Percentiles rank a stretch among this genome's conserved stretches.
Evolutionary conservation across 2,888 invertebrate species (phyloP).

Genomic region (Ichneumoninae sp.): DNA sequence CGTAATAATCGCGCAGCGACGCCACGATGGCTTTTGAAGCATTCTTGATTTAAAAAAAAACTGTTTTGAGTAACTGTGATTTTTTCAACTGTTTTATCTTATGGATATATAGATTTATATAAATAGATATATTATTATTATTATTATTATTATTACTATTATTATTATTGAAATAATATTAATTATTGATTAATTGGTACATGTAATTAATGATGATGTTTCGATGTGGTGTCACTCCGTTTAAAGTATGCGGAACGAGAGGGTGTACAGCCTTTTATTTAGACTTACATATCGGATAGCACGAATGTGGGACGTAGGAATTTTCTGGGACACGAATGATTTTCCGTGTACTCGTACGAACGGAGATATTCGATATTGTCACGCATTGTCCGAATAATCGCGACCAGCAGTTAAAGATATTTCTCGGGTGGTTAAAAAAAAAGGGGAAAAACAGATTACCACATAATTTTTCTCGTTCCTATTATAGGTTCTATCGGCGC

Average conservation of each 20-base stretch:
- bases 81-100: constrained; percentile 82
- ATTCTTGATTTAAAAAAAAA: constrained; percentile 64
- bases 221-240: constrained; percentile 76
- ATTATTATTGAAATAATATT: constrained; percentile 65
- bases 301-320: constrained; percentile 68
- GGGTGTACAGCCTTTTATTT: constrained; percentile 31
- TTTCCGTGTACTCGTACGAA: constrained; percentile 16
- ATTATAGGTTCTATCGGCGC: constrained; percentile 1
- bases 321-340: constrained; percentile 15
- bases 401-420: constrained; percentile 21
- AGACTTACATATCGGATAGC: constrained; percentile 80
- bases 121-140: constrained; percentile 71
- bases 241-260: constrained; percentile 67
- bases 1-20: constrained; percentile 15
- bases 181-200: constrained; percentile 78
- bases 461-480: constrained; percentile 47
- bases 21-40: constrained; percentile 16
- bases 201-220: constrained; percentile 78
- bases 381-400: constrained; percentile 26
- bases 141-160: constrained; percentile 63
- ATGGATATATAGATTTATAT: constrained; percentile 73
- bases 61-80: constrained; percentile 82
- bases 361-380: constrained; percentile 48
- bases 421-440: constrained; percentile 11
- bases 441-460: not conserved